Base-by-base conservation (phyloP, 2,888 invertebrate genomes). In the Caenorhabditis becei region DNA sequence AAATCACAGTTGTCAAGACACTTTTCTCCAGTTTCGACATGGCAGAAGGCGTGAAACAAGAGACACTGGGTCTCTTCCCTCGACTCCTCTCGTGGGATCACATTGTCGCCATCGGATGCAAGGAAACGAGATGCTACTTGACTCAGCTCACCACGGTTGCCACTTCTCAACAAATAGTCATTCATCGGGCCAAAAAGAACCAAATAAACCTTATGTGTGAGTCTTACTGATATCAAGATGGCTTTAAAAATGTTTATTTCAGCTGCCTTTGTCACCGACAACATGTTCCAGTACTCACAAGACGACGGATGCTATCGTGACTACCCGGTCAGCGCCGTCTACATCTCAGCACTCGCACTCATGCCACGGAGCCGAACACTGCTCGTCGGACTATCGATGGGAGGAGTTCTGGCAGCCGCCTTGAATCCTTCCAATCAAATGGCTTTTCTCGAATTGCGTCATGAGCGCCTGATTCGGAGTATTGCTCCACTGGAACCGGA, bases 371-470 rank as follows among this genome's bases (percentile, higher is more conserved):
- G 82, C 53, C 62, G 77, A 26, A 82, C 77, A 10, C 58, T 82
- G 5, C 51, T 82, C 2, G 74, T 82, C 26, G 82, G 82, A n/a
- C 26, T 82, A 10, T 82, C 82, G 20, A 82, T 69, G 77, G 82
- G 82, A 4, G 82, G 74, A 18, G 78, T 82, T 47, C 53, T 82
- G 0, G 56, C 69, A 0, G 77, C 82, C 0, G 28, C 77, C 10
- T 28, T 82, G 37, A 82, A 77, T 51, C 69, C 82, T 4, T 78
- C 77, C 0, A 82, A 82, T 59, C 47, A 56, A 16, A 77, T 77
- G 80, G 10, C 28, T 0, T 37, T 75, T 8, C 24, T 75, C 32
- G 75, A 75, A 28, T 41, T 75, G 26, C 56, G 66, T 18, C 77
- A 81, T 23, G 77, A 81, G 41, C 26, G 69, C 5, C 35, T 49